phyloP scores from a whole-genome alignment of 2,113 vertebrate species.

The Delphinapterus leucas region DNA sequence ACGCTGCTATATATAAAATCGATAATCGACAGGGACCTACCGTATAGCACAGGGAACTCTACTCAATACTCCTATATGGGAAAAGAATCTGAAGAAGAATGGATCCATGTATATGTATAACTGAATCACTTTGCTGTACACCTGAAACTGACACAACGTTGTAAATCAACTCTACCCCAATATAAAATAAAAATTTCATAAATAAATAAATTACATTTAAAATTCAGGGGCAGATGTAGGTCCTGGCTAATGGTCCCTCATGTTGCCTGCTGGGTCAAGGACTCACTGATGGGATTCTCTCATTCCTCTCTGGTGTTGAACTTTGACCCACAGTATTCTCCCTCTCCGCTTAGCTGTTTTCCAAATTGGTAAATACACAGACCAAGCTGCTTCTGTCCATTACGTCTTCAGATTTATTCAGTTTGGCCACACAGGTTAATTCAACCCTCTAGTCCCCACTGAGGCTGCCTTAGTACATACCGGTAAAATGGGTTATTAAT shows the following conservation, averaged over 20 bases:
- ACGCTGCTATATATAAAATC: background rate
- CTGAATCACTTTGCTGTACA: background rate
- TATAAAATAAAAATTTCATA: background rate
- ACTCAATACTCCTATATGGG: background rate
- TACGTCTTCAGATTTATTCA: background rate
- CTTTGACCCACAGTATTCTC: constrained; percentile 58
- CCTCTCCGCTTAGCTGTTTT: constrained; percentile 30
- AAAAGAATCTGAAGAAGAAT: background rate
- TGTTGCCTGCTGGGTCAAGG: background rate
- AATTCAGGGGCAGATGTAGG: constrained; percentile 58
- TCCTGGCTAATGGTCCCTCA: background rate
- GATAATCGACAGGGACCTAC: background rate
- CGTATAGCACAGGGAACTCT: background rate
- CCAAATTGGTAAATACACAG: constrained; percentile 45
- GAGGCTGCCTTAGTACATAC: background rate
- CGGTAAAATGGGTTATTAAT: background rate
- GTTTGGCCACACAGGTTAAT: constrained; percentile 9
- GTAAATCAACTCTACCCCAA: background rate
- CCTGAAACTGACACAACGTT: background rate
- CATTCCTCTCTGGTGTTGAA: constrained; percentile 16
- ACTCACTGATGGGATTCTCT: constrained; percentile 18
- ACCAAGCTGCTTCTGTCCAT: constrained; percentile 38
- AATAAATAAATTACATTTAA: constrained; percentile 5
- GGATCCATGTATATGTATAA: background rate
- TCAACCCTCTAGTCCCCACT: background rate